A percentile compares a stretch with the other conserved stretches of the same genome.
Conservation (phyloP, 2,797 vertebrate species). For the Amblyraja radiata region DNA sequence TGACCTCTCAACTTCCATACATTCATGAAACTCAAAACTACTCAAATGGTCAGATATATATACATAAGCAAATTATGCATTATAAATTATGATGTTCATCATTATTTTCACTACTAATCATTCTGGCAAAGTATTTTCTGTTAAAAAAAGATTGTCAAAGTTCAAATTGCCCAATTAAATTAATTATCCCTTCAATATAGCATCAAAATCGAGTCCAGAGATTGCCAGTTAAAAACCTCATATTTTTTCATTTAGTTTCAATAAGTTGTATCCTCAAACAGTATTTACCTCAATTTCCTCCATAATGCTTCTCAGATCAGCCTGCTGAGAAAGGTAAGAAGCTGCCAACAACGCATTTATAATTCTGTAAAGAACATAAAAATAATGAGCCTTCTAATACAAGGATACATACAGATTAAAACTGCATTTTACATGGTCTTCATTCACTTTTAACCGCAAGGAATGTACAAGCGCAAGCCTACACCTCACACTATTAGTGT, state of each 20-base stretch:
- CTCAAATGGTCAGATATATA: not conserved
- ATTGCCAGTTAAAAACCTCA: not conserved
- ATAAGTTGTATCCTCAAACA: not conserved
- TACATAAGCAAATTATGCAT: not conserved
- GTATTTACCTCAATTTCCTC: conserved; percentile 88
- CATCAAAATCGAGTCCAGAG: not conserved
- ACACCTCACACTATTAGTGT: not conserved
- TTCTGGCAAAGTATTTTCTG: not conserved
- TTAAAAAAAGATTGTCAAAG: not conserved
- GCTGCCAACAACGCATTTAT: conserved; percentile 82
- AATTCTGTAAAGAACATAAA: conserved; percentile 62
- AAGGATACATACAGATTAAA: not conserved
- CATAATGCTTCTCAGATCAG: conserved; percentile 80
- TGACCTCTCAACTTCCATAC: no score
- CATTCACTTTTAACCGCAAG: not conserved
- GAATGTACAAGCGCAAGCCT: no score
- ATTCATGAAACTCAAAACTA: not conserved
- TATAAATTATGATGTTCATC: not conserved
- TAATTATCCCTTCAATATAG: not conserved
- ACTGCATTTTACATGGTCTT: not conserved
- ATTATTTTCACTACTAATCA: not conserved
- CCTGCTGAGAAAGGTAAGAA: conserved; percentile 83
- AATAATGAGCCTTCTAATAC: not conserved
- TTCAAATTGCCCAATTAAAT: not conserved
- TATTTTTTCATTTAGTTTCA: not conserved